Conservation (phyloP, 2,113 vertebrate genomes). For the Cichladusa arquata region DNA sequence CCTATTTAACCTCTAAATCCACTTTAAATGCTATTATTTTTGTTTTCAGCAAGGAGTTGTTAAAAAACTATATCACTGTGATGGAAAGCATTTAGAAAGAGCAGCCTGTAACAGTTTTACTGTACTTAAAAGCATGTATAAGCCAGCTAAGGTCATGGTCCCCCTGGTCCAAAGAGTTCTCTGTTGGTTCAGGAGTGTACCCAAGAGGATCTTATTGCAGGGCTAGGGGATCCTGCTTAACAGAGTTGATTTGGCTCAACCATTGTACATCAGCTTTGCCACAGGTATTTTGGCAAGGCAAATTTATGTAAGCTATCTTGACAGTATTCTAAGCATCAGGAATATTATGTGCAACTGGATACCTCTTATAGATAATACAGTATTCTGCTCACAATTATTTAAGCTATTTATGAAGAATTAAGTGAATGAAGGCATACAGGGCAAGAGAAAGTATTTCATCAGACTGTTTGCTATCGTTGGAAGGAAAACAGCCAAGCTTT, state of each 20-base stretch:
- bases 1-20: background rate
- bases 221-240: background rate
- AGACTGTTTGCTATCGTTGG: background rate
- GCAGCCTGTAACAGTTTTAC: background rate
- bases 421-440: background rate
- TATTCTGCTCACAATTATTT: background rate
- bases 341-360: background rate
- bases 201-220: background rate
- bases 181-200: background rate
- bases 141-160: background rate
- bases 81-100: background rate
- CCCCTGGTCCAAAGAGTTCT: background rate
- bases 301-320: background rate
- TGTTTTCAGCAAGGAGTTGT: background rate
- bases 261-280: background rate
- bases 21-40: background rate
- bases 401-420: background rate
- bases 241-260: background rate
- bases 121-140: background rate
- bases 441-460: background rate
- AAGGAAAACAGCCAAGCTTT: background rate
- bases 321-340: background rate
- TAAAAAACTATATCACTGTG: background rate
- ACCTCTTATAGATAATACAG: background rate
- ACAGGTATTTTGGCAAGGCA: constrained; percentile 15